Evolutionary conservation across 2,888 invertebrate species (phyloP).

Genomic region (Microplitis manilae): DNA sequence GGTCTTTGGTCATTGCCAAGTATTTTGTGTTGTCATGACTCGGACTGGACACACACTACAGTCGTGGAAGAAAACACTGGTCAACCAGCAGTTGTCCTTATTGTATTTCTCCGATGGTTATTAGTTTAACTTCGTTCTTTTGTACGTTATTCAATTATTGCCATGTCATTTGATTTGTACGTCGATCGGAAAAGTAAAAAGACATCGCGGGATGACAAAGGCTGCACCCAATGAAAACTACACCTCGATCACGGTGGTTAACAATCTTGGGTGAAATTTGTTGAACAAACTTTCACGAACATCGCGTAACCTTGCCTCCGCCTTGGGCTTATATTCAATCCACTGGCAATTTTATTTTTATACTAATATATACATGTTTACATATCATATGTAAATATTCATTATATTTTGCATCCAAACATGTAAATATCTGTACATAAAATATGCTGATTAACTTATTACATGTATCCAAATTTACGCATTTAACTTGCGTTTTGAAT

Average conservation of each 20-base stretch:
- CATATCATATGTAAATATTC: conserved; percentile 1
- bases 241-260: no score
- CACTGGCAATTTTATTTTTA: conserved; percentile 51
- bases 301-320: conserved; percentile 56
- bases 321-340: conserved; percentile 29
- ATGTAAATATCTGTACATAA: background rate
- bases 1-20: background rate
- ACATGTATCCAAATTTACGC: no score
- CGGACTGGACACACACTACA: conserved; percentile 24
- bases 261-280: conserved; percentile 53
- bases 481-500: no score
- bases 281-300: conserved; percentile 59
- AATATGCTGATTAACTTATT: background rate
- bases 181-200: no score
- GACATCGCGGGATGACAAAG: no score
- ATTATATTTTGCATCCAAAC: background rate
- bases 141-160: no score
- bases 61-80: conserved; percentile 10
- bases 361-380: conserved; percentile 16
- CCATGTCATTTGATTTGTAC: no score
- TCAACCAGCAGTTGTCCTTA: background rate
- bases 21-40: background rate
- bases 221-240: no score
- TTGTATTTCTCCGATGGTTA: no score
- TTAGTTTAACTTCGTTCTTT: no score